Evolutionary conservation across 35 echinoderm and acorn worm species (phyloP), one percentile per base, ranked within the genome.

Genomic region (Apostichopus californicus): DNA sequence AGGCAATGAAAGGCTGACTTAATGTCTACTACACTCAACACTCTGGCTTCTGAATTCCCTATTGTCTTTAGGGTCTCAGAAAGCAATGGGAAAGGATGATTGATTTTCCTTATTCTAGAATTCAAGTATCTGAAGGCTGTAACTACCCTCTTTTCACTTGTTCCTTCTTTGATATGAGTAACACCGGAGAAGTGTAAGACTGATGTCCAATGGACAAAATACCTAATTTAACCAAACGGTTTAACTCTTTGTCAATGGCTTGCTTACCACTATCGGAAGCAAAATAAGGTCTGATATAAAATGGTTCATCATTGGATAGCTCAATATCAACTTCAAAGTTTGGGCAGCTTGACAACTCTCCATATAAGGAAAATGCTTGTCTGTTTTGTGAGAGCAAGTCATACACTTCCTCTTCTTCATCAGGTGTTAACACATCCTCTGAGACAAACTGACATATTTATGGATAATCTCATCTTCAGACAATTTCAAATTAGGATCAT

Each of bases 1-100:
- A 80, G 28, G 10, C 78, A 80, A 80, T 25, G 5, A 24, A 80
- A 80, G 28, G 78, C 26, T 6, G 23, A 80, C 28, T 80, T 80
- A 46, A 20, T 18, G 28, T 80, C 24, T 26, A 80, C 12, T 46
- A 80, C 78, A 26, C 78, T 80, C 17, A 80, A 12, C 4, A 80
- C 78, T 80, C 12, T 24, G 17, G 20, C 78, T 13, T 53, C 23
- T 24, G 78, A 80, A 80, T 80, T 5, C 8, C 78, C 78, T 80
- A 80, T 80, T 80, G 78, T 80, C 28, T 53, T 5, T 61, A 94
- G 56, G 12, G 93, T 92, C 53, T 94, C 93, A 64, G 78, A n/a
- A 58, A 94, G 57, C 58, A 94, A 54, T 21, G 93, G 93, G n/a
- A 94, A 94, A 5, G 93, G 79, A 24, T 91, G 93, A 65, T 94